Evolutionary conservation across 2,888 invertebrate genomes (phyloP), one percentile per base, ranked within the genome.

Genomic region (Acholoe squamosa): DNA sequence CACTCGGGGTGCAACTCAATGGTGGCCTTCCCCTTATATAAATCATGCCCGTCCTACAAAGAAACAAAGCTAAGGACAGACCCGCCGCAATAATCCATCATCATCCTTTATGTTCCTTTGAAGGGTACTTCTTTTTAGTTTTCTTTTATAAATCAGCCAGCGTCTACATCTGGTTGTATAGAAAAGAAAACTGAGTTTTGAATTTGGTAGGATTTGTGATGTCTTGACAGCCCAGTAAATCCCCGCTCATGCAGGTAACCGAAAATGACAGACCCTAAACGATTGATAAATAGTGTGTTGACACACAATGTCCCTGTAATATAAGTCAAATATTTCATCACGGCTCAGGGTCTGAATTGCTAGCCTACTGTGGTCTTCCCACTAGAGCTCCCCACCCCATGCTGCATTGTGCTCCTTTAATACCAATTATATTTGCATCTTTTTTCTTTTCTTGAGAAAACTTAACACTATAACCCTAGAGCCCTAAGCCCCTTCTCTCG

Each of bases 201-300:
- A 80, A 22, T 80, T 33, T 80, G 80, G 80, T 80, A 43, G 34
- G 80, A 80, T 80, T 80, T 80, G 80, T 80, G 80, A 43, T 34
- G 33, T 43, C 80, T n/a, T 80, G 80, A 80, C 80, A 80, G 80
- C 16, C 43, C 80, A 19, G 80, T 80, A 80, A 80, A 80, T 80
- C 34, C 33, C n/a, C 12, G 22, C 7, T 33, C 34, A 43, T 80
- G 80, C n/a, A 43, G 34, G 80, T 33, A 80, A 80, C 80, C 34
- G 43, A 43, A 80, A 80, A 80, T 80, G 80, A 80, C 80, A 80
- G 80, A 19, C 80, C 22, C 16, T 80, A 43, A 43, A 43, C 43
- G 80, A 43, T 43, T 80, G 80, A 80, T 80, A 80, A 43, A 80
- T 80, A 43, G 43, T 33, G 43, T 80, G 33, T 22, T 80, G 80